Percentiles rank a stretch among this genome's conserved stretches.
Conservation (phyloP, 2,797 vertebrate genomes). For the Echiichthys vipera region DNA sequence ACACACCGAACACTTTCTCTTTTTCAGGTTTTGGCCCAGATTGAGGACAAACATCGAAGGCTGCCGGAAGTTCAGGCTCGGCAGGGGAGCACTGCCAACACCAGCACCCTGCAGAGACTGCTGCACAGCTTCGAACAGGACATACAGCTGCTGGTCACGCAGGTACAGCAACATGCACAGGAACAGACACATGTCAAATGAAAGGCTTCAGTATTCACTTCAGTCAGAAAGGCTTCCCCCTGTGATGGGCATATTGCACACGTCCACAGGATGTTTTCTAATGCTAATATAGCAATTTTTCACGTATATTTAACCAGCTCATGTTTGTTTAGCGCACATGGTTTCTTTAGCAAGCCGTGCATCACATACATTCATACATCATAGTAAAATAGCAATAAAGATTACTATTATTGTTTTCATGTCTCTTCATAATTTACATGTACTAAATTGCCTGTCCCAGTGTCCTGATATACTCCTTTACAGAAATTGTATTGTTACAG, state of each 20-base stretch:
- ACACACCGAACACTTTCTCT: not conserved
- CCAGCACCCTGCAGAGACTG: constrained; percentile 90
- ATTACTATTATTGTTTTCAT: not conserved
- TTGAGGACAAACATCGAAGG: constrained; percentile 91
- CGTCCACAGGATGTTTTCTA: not conserved
- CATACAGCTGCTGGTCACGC: constrained; percentile 92
- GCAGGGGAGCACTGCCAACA: constrained; percentile 86
- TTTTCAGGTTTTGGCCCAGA: constrained; percentile 87
- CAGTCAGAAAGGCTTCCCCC: not conserved
- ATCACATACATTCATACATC: not conserved
- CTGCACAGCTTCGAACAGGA: constrained; percentile 93
- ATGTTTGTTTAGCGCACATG: not conserved
- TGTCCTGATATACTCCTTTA: not conserved
- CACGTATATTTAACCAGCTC: not conserved
- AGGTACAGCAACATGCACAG: constrained; percentile 77
- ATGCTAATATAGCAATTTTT: not conserved
- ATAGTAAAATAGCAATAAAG: not conserved
- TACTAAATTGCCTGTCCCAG: not conserved
- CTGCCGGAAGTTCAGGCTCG: constrained; percentile 88
- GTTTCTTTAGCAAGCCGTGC: not conserved
- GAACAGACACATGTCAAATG: not conserved
- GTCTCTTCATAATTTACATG: not conserved
- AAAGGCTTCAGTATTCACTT: not conserved
- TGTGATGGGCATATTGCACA: not conserved
- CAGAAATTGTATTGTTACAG: not conserved